Base-by-base conservation (phyloP, 2,113 vertebrate species). In the Calyptomena viridis region DNA sequence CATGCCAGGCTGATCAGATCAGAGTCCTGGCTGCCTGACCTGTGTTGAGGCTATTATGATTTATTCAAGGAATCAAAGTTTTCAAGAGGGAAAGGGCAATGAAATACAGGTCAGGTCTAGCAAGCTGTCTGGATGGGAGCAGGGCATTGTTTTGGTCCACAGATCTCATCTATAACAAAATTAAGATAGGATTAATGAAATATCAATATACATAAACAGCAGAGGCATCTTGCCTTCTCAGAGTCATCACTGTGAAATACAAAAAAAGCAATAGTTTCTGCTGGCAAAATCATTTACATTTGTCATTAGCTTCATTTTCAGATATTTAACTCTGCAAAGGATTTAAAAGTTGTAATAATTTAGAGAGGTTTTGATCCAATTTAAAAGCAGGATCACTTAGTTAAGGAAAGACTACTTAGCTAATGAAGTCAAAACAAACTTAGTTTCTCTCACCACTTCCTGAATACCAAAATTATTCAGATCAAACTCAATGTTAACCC, bases 21-120 rank as follows among this genome's bases (percentile, higher is more conserved):
- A 92, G 47, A 81, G 56, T 72, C 75, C 46, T 52, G 52, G 53
- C 55, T 94, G 72, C 35, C 68, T 86, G 72, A 94, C 83, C 58
- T 4, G 2, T 31, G 59, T 6, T 59, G 47, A 90, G 10, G 27
- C 24, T 37, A 17, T 16, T 81, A 63, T 63, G 79, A 94, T 86
- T 96, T 95, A 94, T 84, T 94, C 76, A 94, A 88, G 31, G 79
- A 92, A 42, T 92, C 59, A 80, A 78, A 79, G 23, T 67, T 83
- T 50, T n/a, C 11, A 68, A 73, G 18, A 69, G 15, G 12, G 3
- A 74, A 90, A 85, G 49, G 37, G 39, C 28, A 80, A 66, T 31
- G 25, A 18, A 71, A 71, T 33, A 77, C 20, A 14, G 71, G 50
- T 67, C 37, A 86, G 28, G 23, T 88, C 44, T 44, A 53, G 37